These are phyloP conservation scores for Acrobasis consociella DNA, from an alignment of 2,888 invertebrate species.

Conservation along the genomic window DNA sequence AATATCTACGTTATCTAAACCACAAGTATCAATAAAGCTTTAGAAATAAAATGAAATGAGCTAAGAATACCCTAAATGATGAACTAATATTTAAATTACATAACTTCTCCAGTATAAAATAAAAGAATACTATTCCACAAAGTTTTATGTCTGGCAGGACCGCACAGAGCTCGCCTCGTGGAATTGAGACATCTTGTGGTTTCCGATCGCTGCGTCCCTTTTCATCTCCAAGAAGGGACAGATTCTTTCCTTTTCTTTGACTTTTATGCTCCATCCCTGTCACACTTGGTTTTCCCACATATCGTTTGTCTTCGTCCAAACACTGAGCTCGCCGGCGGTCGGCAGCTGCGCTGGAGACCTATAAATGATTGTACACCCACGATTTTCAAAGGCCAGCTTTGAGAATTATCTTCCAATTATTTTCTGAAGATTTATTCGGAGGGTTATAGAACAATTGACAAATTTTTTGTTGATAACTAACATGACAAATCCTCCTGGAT, in stretches of 20 bases:
- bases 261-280: conserved; percentile 68
- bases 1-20: not conserved
- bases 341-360: conserved; percentile 78
- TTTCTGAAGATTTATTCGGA: conserved; percentile 31
- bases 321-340: conserved; percentile 70
- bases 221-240: conserved; percentile 52
- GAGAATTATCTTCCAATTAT: conserved; percentile 47
- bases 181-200: conserved; percentile 83
- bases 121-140: conserved; percentile 69
- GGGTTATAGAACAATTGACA: not conserved
- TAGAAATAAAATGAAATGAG: not conserved
- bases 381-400: conserved; percentile 61
- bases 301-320: conserved; percentile 79
- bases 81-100: conserved; percentile 47
- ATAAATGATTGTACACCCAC: conserved; percentile 74
- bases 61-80: conserved; percentile 31
- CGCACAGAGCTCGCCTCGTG: conserved; percentile 78
- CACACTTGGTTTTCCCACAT: conserved; percentile 69
- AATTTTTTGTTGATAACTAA: not conserved
- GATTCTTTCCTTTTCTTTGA: conserved; percentile 72
- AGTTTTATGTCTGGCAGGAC: conserved; percentile 73
- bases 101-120: conserved; percentile 54
- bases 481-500: too few relatives aligned
- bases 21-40: not conserved
- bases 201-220: conserved; percentile 75